phyloP scores from a whole-genome alignment of 2,888 invertebrate genomes.

The Hypena proboscidalis region DNA sequence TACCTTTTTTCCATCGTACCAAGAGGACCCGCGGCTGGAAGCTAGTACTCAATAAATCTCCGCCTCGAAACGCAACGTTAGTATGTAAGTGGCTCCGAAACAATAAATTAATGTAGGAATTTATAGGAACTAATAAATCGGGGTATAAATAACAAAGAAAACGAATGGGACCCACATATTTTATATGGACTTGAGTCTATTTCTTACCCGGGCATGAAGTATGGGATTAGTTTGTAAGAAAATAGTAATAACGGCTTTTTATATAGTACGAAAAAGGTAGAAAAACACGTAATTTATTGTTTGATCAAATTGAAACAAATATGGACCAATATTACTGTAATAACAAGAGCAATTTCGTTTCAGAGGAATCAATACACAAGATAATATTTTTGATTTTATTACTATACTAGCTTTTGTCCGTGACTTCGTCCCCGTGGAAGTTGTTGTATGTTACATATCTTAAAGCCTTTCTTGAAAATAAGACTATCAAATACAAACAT shows the following conservation, averaged over 20 bases:
- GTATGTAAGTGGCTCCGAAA: slow-evolving; percentile 2
- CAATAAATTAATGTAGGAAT: slow-evolving; percentile 16
- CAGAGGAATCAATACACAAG: no score
- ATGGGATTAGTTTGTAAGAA: slow-evolving; percentile 35
- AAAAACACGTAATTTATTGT: neutral
- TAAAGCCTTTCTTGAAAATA: no score
- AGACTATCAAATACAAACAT: no score
- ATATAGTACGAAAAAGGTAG: slow-evolving; percentile 20
- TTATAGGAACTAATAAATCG: slow-evolving; percentile 28
- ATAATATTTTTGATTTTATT: no score
- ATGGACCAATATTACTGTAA: no score
- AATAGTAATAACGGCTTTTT: slow-evolving; percentile 18
- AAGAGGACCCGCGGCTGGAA: no score
- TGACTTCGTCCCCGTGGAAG: no score
- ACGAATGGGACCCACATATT: slow-evolving; percentile 37
- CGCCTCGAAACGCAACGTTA: neutral
- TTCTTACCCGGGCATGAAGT: slow-evolving; percentile 22
- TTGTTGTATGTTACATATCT: no score
- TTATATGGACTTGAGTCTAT: slow-evolving; percentile 26
- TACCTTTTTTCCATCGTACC: no score
- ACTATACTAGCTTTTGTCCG: no score
- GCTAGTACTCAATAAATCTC: no score
- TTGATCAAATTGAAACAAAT: neutral
- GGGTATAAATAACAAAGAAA: slow-evolving; percentile 37
- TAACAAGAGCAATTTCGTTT: no score